A percentile compares a stretch with the other conserved stretches of the same genome.
Evolutionary conservation across 2,797 vertebrate genomes (phyloP).

Genomic region (Tinamus major): DNA sequence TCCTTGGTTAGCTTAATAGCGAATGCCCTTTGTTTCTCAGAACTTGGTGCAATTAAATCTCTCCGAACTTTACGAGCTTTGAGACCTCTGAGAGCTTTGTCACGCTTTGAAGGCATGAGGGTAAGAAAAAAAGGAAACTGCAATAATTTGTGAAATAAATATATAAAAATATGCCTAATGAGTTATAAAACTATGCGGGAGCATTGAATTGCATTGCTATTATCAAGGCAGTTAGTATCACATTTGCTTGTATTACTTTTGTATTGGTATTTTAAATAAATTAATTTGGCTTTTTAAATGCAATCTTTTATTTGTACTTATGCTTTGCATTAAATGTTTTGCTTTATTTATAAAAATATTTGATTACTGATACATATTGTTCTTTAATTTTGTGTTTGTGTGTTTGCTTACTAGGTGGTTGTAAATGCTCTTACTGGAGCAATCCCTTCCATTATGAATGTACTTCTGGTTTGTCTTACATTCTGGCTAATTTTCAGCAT

Average conservation of each 20-base stretch:
- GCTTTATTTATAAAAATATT: not conserved
- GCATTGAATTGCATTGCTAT: not conserved
- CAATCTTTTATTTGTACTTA: not conserved
- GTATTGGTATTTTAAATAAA: not conserved
- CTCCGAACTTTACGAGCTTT: slow-evolving; percentile 94
- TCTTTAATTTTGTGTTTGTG: not conserved
- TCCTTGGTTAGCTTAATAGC: slow-evolving; percentile 93
- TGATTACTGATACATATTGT: not conserved
- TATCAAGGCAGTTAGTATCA: not conserved
- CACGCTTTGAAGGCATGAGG: slow-evolving; percentile 98
- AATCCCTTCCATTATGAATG: slow-evolving; percentile 98
- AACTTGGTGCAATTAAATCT: slow-evolving; percentile 92
- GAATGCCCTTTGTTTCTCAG: slow-evolving; percentile 83
- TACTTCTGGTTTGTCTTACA: slow-evolving; percentile 97
- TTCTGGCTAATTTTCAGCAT: slow-evolving; percentile 99
- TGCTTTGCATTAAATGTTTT: not conserved
- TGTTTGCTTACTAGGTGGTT: slow-evolving; percentile 87
- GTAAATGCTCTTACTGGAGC: slow-evolving; percentile 97
- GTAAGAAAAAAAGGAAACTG: slow-evolving; percentile 80
- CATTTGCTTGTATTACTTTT: not conserved
- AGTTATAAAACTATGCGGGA: not conserved
- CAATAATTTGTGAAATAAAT: not conserved
- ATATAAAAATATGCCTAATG: slow-evolving; percentile 1
- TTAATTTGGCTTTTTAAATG: not conserved
- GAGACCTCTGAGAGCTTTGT: slow-evolving; percentile 94